These are phyloP conservation scores for Petrophora chlorosata DNA, from an alignment of 2,888 invertebrate species.

Conservation along the genomic window DNA sequence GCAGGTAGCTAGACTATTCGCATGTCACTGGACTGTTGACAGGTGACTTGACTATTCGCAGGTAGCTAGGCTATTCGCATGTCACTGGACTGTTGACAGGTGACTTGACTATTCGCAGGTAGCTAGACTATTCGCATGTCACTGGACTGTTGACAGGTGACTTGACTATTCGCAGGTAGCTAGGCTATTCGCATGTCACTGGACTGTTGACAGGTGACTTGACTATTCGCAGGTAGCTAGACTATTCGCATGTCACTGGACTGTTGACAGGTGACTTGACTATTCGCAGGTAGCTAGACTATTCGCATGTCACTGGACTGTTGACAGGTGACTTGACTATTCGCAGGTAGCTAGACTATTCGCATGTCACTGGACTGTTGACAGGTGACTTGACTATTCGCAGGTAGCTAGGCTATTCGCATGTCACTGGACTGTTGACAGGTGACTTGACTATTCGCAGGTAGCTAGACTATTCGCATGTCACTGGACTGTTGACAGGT, in stretches of 20 bases:
- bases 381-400: conserved; percentile 68
- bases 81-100: too few species aligned
- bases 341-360: conserved; percentile 53
- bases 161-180: conserved; percentile 68
- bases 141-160: too few species aligned
- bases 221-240: conserved; percentile 63
- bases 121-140: not conserved
- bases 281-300: conserved; percentile 58
- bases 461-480: conserved; percentile 43
- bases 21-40: too few species aligned
- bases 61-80: conserved; percentile 49
- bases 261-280: too few species aligned
- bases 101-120: conserved; percentile 73
- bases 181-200: too few species aligned
- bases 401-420: conserved; percentile 52
- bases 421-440: too few species aligned
- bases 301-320: too few species aligned
- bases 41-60: conserved; percentile 68
- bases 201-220: too few species aligned
- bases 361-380: too few species aligned
- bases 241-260: too few species aligned
- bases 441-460: conserved; percentile 70
- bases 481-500: too few species aligned
- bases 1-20: conserved; percentile 55
- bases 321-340: too few species aligned